Evolutionary conservation across 2,113 vertebrate species (phyloP), one percentile per base, ranked within the genome.

Genomic region (Pangasianodon hypophthalmus): DNA sequence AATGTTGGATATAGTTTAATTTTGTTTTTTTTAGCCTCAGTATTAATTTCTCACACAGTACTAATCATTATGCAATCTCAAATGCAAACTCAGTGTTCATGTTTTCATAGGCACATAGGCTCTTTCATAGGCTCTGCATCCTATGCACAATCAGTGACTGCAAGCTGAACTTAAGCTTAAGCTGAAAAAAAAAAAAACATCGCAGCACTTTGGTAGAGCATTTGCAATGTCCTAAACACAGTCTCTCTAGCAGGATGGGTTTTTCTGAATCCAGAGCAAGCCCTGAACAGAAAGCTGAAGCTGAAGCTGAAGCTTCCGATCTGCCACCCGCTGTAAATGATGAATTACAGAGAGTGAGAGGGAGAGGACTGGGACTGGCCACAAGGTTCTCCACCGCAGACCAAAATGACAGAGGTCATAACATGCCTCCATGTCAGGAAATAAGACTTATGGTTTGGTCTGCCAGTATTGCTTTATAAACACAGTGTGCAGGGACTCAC

Each of bases 331-430:
- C 88, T 84, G 8, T 81, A 86, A 91, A 92, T 81, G 69, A 92
- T 91, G 91, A 94, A 88, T 93, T 85, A 92, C 73, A 86, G 89
- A 52, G 92, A 77, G 88, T 87, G 88, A 92, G 92, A 88, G 88
- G 89, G 90, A 92, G 92, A 93, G 87, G 90, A 93, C 93, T 87
- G 79, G 41, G 89, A 90, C 90, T 91, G 93, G 92, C 92, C 94
- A 92, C 92, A 94, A 87, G 92, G 87, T 92, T 41, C 90, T 58
- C 85, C 11, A 91, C 94, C 93, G 85, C 93, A 94, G 92, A 94
- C 94, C 94, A 93, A 95, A 93, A 95, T 93, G 92, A 93, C 93
- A 95, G 93, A 89, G 92, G 92, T 92, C 93, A 93, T 93, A 94
- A 94, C 92, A 91, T 91, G 92, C 90, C 91, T 92, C 89, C 52